phyloP scores from a whole-genome alignment of 2,113 vertebrate genomes.

The Australoheros scitulus region DNA sequence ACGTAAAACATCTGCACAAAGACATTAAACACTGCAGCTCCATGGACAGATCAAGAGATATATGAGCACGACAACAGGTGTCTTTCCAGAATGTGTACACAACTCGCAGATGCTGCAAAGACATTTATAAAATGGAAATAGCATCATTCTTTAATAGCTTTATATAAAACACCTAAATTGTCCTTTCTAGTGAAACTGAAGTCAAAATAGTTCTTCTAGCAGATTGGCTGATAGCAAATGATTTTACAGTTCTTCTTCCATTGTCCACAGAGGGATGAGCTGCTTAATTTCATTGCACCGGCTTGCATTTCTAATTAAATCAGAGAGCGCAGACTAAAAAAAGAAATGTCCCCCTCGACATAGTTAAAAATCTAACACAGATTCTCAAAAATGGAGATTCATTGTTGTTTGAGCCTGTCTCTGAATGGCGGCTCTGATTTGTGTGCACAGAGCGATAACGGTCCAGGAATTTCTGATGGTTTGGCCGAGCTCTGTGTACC shows the following conservation, averaged over 20 bases:
- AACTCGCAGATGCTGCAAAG: neutral
- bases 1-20: constrained; percentile 89
- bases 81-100: neutral
- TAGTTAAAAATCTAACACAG: constrained; percentile 19
- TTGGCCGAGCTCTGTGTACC: constrained; percentile 27
- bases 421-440: constrained; percentile 32
- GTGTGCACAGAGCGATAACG: constrained; percentile 42
- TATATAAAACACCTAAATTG: neutral
- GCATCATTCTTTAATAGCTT: neutral
- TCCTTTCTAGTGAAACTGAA: neutral
- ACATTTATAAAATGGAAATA: neutral
- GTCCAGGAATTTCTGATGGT: constrained; percentile 29
- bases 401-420: constrained; percentile 26
- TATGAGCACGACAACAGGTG: neutral
- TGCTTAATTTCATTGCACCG: constrained; percentile 21
- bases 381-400: neutral
- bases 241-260: neutral
- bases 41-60: neutral
- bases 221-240: neutral
- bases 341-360: constrained; percentile 34
- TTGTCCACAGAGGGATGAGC: constrained; percentile 6
- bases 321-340: constrained; percentile 37
- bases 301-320: constrained; percentile 48
- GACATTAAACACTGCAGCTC: constrained; percentile 21
- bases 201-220: neutral